Base-by-base conservation (phyloP, 2,888 invertebrate genomes). In the Abrostola triplasia region DNA sequence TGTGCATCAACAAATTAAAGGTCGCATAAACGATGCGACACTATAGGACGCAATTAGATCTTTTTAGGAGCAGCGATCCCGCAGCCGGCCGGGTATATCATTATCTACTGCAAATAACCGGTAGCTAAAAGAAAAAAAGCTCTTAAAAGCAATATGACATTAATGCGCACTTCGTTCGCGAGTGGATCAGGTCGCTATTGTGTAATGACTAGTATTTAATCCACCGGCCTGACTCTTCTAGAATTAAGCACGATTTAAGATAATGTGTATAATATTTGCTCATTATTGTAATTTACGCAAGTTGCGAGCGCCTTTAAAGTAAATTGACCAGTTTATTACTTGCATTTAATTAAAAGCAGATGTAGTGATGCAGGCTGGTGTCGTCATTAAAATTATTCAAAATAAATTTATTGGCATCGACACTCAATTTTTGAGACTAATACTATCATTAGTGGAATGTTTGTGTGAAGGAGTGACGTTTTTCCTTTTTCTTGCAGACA, bases 1-100 rank as follows among this genome's bases (percentile, higher is more conserved):
- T 76, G 85, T 80, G 84, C 79, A 85, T 84, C 84, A 78, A 87
- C 85, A 90, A 90, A 91, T 88, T 89, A 91, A 91, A 89, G 89
- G 88, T 90, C 87, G 87, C 82, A 82, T 86, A 83, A 84, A 82
- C 82, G 83, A 86, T 81, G 84, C 83, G 70, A 86, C 88, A 87
- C 77, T 81, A 81, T 80, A 83, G 76, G 78, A 75, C 70, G 81
- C 86, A 89, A 89, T 89, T 90, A 89, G 87, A 89, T 85, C 84
- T 80, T 87, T 88, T 88, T 86, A 77, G 85, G 81, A 77, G 70
- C 61, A 59, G 49, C 72, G 68, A 73, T 76, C 62, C 61, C 53
- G 63, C 67, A 67, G 76, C 77, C 78, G 72, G 74, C 77, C 74
- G 73, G 77, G 75, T 77, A 79, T 85, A 84, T 85, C 82, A 85